phyloP scores from a whole-genome alignment of 2,113 vertebrate genomes.

The Paralichthys olivaceus region DNA sequence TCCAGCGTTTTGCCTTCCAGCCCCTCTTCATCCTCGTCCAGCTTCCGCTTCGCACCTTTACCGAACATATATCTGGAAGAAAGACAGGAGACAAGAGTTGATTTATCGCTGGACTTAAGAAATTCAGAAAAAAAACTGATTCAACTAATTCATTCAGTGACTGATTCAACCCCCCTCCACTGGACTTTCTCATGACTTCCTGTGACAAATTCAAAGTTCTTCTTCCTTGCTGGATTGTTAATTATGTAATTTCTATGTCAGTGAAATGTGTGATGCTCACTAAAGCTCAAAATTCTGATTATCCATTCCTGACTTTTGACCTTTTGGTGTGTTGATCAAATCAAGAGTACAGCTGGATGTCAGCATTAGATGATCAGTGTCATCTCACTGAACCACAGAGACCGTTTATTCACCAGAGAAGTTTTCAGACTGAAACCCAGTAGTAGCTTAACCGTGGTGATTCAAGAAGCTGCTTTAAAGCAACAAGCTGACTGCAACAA shows the following conservation, averaged over 20 bases:
- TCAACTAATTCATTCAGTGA: background rate
- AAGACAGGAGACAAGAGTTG: constrained; percentile 20
- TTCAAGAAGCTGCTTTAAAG: constrained; percentile 50
- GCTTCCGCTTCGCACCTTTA: constrained; percentile 99
- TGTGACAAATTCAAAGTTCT: background rate
- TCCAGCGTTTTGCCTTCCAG: constrained; percentile 98
- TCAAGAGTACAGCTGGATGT: background rate
- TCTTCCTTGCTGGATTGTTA: background rate
- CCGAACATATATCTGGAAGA: constrained; percentile 98
- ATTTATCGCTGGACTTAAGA: background rate
- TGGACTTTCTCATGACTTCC: too few relatives aligned
- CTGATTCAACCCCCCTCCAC: background rate
- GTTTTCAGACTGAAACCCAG: constrained; percentile 21
- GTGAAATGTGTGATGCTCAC: background rate
- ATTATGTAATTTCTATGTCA: background rate
- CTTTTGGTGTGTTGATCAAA: background rate
- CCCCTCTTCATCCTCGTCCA: constrained; percentile 99
- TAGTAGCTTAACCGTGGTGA: constrained; percentile 23
- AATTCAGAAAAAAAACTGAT: background rate
- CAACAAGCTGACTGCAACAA: constrained; percentile 47
- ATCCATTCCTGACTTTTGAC: too few relatives aligned
- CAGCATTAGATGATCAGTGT: background rate
- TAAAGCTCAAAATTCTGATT: too few relatives aligned
- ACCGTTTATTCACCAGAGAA: background rate
- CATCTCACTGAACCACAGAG: background rate